phyloP scores from a whole-genome alignment of 2,113 vertebrate genomes.

The Centropus unirufus region DNA sequence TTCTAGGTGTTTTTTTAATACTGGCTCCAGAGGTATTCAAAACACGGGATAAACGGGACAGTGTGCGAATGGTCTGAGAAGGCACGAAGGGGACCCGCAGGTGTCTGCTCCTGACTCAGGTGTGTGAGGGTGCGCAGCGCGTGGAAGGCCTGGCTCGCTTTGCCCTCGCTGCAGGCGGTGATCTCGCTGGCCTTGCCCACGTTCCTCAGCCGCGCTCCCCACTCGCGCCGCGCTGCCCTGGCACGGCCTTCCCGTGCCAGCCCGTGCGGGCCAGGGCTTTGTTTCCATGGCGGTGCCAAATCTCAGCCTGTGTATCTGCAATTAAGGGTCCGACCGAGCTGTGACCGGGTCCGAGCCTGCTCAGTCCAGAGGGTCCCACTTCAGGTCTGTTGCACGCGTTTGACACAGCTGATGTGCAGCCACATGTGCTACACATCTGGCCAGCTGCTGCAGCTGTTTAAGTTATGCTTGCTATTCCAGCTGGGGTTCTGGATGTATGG shows the following conservation, averaged over 20 bases:
- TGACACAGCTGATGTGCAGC: not conserved
- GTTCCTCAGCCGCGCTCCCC: too few species aligned
- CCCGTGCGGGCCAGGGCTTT: too few species aligned
- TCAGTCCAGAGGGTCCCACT: fast-evolving
- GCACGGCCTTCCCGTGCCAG: too few species aligned
- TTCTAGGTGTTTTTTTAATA: not conserved
- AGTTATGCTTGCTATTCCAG: not conserved
- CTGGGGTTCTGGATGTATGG: not conserved
- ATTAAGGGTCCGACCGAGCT: not conserved
- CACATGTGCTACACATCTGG: not conserved
- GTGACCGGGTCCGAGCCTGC: not conserved
- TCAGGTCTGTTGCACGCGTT: fast-evolving
- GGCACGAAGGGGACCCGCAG: too few species aligned
- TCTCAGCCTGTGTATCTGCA: not conserved
- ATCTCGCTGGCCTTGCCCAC: too few species aligned
- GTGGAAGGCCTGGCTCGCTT: not conserved
- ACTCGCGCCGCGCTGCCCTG: too few species aligned
- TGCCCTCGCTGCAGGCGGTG: not conserved
- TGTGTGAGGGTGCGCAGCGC: fast-evolving
- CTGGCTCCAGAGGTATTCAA: not conserved
- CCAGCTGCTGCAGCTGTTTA: not conserved
- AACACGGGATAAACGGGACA: not conserved
- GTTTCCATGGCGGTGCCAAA: not conserved
- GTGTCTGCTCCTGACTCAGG: not conserved
- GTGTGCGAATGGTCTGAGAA: not conserved